Evolutionary conservation across 2,113 vertebrate species (phyloP).

Genomic region (Gavia stellata): DNA sequence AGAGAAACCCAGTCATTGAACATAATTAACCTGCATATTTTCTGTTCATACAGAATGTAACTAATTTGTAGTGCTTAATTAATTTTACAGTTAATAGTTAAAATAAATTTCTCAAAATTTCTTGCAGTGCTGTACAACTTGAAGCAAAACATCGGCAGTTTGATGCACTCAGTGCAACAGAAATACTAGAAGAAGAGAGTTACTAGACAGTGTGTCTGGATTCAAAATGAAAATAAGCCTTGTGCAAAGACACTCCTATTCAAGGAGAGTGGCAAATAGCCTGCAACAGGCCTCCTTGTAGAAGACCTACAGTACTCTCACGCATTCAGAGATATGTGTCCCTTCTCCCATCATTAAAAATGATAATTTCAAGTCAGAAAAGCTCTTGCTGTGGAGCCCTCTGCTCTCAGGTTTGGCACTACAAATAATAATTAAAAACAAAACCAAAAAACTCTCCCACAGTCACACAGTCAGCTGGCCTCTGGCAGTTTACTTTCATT

Average conservation of each 20-base stretch:
- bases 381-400: neutral
- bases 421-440: neutral
- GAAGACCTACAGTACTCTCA: neutral
- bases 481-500: neutral
- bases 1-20: neutral
- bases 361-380: neutral
- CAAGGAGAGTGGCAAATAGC: neutral
- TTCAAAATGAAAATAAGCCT: neutral
- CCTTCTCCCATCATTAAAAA: neutral
- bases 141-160: neutral
- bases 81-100: neutral
- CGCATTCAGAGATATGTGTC: fast-evolving
- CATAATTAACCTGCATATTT: neutral
- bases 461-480: neutral
- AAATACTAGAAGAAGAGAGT: neutral
- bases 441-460: neutral
- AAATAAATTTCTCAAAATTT: neutral
- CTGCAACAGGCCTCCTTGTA: neutral
- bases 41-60: neutral
- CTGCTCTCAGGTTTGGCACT: neutral
- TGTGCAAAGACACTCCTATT: neutral
- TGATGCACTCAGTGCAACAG: neutral
- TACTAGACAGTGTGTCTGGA: neutral
- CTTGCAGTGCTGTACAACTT: neutral
- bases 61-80: neutral